Base-by-base conservation (phyloP, 2,113 vertebrate species). In the Phylloscopus trochilus region DNA sequence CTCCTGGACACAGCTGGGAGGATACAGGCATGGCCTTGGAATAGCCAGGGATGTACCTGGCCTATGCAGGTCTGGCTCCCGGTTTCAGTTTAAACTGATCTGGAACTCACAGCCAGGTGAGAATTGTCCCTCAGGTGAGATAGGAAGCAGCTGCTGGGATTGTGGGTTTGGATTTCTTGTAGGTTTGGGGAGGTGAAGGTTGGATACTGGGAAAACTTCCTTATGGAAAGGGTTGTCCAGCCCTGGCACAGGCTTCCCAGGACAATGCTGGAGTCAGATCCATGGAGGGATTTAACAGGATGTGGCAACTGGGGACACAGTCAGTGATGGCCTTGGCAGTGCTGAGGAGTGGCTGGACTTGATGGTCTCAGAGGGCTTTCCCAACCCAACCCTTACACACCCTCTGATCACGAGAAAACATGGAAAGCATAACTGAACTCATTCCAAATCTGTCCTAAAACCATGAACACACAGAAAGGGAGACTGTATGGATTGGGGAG, bases 391-490 rank as follows among this genome's bases (percentile, higher is more conserved):
- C 60, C 18, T 49, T 0, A 4, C 33, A 21, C 23, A 11, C 11
- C 11, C 53, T 52, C 39, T 6, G 43, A 74, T 2, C 70, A 44
- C 0, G 2, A n/a, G 47, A 26, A 69, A 73, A 56, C 49, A 11
- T 0, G 2, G 12, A 5, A 22, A 90, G 33, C 21, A 20, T 8
- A 20, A 62, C 23, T 22, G 11, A 66, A 22, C 33, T 58, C 27
- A 5, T 7, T 4, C 19, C 4, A 7, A 55, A 33, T 7, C 22
- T 20, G 18, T 35, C 47, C 56, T n/a, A 56, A 79, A 86, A 2
- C 24, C 80, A 49, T 0, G 1, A 31, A 33, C 3, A 69, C 43
- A 28, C 13, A 3, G 9, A 21, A 13, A 37, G 13, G 9, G 9
- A 1, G 17, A 60, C 24, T 9, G 64, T 1, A 33, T 7, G 44